These are phyloP conservation scores for Ericerus pela DNA, from an alignment of 1,140 invertebrate species.

Conservation along the genomic window DNA sequence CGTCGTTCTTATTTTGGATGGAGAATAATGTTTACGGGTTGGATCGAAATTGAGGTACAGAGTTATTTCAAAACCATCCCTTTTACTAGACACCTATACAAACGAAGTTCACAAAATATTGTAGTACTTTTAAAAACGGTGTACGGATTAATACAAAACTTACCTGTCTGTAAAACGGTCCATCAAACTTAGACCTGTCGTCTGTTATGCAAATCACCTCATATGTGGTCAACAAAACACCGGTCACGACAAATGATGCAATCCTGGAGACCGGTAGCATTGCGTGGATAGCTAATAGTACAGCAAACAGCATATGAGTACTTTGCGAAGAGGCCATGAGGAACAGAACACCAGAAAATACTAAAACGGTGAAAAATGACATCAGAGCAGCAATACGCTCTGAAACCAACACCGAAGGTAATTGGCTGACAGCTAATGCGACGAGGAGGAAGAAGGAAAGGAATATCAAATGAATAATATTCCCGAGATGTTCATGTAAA, in stretches of 20 bases:
- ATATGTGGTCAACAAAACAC: slow-evolving; percentile 42
- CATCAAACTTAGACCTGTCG: slow-evolving; percentile 28
- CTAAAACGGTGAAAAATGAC: slow-evolving; percentile 34
- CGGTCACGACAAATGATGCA: slow-evolving; percentile 41
- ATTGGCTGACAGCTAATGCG: slow-evolving; percentile 35
- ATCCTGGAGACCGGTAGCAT: slow-evolving; percentile 50
- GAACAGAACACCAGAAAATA: slow-evolving; percentile 34
- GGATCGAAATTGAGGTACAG: too few species aligned
- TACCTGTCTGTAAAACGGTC: slow-evolving; percentile 39
- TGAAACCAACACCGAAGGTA: slow-evolving; percentile 37
- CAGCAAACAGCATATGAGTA: slow-evolving; percentile 44
- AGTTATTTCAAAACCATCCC: too few species aligned
- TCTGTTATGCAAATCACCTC: slow-evolving; percentile 35
- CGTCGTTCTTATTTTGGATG: too few species aligned
- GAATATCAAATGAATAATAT: slow-evolving; percentile 33
- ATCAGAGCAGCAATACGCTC: slow-evolving; percentile 34
- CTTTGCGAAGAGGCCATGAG: slow-evolving; percentile 39
- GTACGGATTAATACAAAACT: slow-evolving; percentile 19
- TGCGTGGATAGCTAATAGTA: slow-evolving; percentile 50
- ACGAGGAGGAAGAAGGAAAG: slow-evolving; percentile 34
- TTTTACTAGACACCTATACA: too few species aligned
- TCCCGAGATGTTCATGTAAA: slow-evolving; percentile 31
- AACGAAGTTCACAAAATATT: too few species aligned
- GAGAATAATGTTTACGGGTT: too few species aligned
- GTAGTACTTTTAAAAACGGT: too few species aligned